Conservation (phyloP, 1,140 invertebrate genomes). For the Campoletis sonorensis region DNA sequence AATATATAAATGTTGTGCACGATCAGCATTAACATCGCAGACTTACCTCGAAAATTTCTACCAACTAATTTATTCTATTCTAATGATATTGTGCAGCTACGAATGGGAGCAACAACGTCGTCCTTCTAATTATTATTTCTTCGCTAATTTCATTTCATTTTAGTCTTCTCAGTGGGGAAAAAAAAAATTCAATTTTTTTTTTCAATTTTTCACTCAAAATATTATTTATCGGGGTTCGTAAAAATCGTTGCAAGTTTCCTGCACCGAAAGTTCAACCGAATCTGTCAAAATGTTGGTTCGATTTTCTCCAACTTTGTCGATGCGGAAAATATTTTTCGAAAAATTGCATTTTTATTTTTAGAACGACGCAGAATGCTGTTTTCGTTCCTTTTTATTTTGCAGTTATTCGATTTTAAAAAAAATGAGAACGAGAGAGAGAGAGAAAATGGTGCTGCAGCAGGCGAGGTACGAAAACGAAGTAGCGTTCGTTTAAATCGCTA, state of each 20-base stretch:
- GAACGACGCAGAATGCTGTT: not conserved
- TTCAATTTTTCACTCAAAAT: not conserved
- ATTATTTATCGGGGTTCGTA: no score
- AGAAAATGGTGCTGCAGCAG: not conserved
- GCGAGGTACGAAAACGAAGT: not conserved
- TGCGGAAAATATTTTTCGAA: not conserved
- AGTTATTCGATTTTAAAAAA: not conserved
- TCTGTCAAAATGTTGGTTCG: not conserved
- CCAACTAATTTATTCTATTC: slow-evolving; percentile 67
- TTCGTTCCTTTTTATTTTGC: not conserved
- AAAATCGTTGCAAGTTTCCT: not conserved
- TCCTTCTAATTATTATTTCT: slow-evolving; percentile 31
- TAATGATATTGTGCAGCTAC: slow-evolving; percentile 72
- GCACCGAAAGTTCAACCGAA: not conserved
- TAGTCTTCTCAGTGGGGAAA: not conserved
- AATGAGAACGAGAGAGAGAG: not conserved
- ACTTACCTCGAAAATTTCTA: slow-evolving; percentile 67
- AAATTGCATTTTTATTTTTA: not conserved
- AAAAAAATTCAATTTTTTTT: no score
- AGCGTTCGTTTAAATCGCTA: not conserved
- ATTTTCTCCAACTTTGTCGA: not conserved
- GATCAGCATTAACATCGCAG: slow-evolving; percentile 56
- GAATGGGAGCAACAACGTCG: slow-evolving; percentile 74
- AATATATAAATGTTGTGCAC: slow-evolving; percentile 22
- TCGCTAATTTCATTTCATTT: not conserved